Base-by-base conservation (phyloP, 2,888 invertebrate species). In the Limnephilus rhombicus region DNA sequence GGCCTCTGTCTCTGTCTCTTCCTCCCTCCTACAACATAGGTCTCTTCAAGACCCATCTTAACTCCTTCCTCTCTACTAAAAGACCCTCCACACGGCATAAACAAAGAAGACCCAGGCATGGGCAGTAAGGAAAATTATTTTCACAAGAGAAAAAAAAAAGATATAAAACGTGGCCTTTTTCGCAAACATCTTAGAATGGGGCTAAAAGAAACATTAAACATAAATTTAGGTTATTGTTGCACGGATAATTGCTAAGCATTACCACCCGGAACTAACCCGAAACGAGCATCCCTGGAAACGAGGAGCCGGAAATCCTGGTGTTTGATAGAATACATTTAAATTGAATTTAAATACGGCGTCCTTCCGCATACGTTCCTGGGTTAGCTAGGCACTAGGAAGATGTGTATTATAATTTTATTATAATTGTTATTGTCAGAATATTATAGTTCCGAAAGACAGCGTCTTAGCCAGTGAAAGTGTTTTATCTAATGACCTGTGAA, bases 271-370 rank as follows among this genome's bases (percentile, higher is more conserved):
- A 37, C 11, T 41, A 41, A 24, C 7, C 82, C 12, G 12, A 82
- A 90, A 80, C 41, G 89, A 13, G 89, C 24, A 34, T n/a, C 88
- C 89, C 41, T 80, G n/a, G n/a, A n/a, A n/a, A n/a, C n/a, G n/a
- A n/a, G n/a, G n/a, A n/a, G 41, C 24, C 80, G 90, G 90, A 90
- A 90, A 90, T 29, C 31, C 90, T 90, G 31, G 82, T 88, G 49
- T 91, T 91, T 91, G 83, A 88, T 83, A 91, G 45, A 88, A 91
- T 85, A 89, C 53, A 83, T 91, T 91, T 37, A 89, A 91, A 91
- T 37, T 68, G 91, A 91, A 91, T 89, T 91, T 89, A 91, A 91
- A 91, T 68, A 85, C 34, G 45, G 41, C 34, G 41, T 18, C 31
- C 31, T 89, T 81, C 89, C 89, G 89, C 45, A 29, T 37, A 2